These are phyloP conservation scores for Takifugu bimaculatus DNA, from an alignment of 2,113 vertebrate genomes.

Conservation along the genomic window DNA sequence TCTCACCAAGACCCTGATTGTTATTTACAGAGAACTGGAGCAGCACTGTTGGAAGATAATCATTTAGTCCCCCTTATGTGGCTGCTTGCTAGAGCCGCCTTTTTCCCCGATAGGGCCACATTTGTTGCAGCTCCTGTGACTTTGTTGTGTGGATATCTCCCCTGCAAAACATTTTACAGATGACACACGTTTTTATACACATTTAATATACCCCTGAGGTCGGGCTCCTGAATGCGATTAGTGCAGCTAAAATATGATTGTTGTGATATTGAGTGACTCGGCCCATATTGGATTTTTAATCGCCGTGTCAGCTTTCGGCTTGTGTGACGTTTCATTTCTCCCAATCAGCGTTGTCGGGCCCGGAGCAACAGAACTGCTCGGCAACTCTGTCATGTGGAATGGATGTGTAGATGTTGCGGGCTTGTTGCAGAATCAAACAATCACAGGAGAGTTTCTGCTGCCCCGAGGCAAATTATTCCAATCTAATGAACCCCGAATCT, in stretches of 20 bases:
- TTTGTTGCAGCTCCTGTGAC: too few species aligned
- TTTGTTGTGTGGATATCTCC: conserved; percentile 37
- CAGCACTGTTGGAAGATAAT: conserved; percentile 63
- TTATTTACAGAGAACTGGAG: conserved; percentile 59
- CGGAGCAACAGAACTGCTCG: background rate
- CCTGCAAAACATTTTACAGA: conserved; percentile 32
- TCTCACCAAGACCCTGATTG: conserved; percentile 54
- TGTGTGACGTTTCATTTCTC: conserved; percentile 16
- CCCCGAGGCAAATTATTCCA: background rate
- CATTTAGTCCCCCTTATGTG: conserved; percentile 61
- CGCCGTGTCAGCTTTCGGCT: conserved; percentile 11
- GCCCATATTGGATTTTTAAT: conserved; percentile 53
- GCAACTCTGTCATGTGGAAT: background rate
- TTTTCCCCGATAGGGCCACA: too few species aligned
- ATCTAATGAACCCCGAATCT: background rate
- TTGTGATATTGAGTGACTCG: conserved; percentile 45
- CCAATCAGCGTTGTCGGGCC: conserved; percentile 5
- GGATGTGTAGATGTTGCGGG: background rate
- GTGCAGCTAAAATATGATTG: conserved; percentile 44
- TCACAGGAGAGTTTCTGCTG: background rate
- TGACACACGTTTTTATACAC: conserved; percentile 48
- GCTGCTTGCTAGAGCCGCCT: conserved; percentile 53
- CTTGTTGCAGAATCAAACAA: conserved; percentile 1
- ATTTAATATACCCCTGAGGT: conserved; percentile 58
- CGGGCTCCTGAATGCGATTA: conserved; percentile 56